A percentile compares a stretch with the other conserved stretches of the same genome.
These are phyloP conservation scores for human (Homo sapiens) DNA, from an alignment of 2,113 vertebrate species.

Conservation along the genomic window GRCh38 chr3:22269001-22269500, in stretches of 20 bases:
- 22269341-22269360: not conserved
- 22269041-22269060: not conserved
- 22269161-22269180: not conserved
- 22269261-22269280: not conserved
- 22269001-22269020: not conserved
- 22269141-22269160: not conserved
- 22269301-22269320: not conserved
- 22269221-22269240: not conserved
- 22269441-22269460: not conserved
- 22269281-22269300: not conserved
- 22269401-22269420: not conserved
- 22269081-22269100: not conserved
- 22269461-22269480: not conserved
- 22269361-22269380: not conserved
- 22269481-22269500: not conserved
- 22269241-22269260: not conserved
- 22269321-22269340: not conserved
- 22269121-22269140: not conserved
- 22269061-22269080: not conserved
- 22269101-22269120: not conserved
- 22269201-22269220: not conserved
- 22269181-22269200: not conserved
- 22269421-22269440: not conserved
- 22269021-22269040: not conserved
- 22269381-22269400: not conserved